Conservation (phyloP, 2,888 invertebrate species). For the Eudasyphora cyanicolor region DNA sequence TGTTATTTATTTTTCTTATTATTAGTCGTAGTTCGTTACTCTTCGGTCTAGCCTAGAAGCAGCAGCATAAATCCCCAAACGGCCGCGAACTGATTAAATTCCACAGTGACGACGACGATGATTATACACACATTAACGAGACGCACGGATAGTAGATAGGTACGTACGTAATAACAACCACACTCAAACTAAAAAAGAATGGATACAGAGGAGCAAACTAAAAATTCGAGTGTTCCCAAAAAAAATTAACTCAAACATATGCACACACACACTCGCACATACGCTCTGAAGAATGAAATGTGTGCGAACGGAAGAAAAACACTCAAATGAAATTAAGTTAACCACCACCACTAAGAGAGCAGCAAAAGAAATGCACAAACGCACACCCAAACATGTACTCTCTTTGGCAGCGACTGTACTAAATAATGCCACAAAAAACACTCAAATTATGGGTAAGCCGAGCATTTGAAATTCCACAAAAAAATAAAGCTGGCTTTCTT, state of each 20-base stretch:
- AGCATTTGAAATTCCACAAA: too few relatives aligned
- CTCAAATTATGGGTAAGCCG: too few relatives aligned
- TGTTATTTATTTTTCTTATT: background rate
- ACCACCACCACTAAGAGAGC: conserved; percentile 43
- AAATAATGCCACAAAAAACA: conserved; percentile 36
- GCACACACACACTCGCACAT: conserved; percentile 29
- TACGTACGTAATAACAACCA: conserved; percentile 34
- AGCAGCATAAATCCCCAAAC: conserved; percentile 57
- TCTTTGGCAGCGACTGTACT: conserved; percentile 66
- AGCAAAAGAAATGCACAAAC: conserved; percentile 8
- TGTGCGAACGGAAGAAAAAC: conserved; percentile 39
- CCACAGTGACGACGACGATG: conserved; percentile 40
- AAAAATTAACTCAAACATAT: conserved; percentile 1
- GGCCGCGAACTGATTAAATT: conserved; percentile 57
- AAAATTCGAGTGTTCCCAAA: conserved; percentile 43
- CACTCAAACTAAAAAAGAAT: conserved; percentile 29
- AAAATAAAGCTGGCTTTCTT: too few relatives aligned
- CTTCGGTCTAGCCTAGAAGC: conserved; percentile 36
- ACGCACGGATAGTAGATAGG: background rate
- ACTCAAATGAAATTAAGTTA: background rate
- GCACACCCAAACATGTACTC: conserved; percentile 34
- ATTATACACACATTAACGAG: conserved; percentile 45
- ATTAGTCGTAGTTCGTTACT: conserved; percentile 13
- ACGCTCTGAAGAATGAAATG: conserved; percentile 41
- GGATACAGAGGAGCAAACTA: background rate